These are phyloP conservation scores for Cuculus canorus DNA, from an alignment of 2,797 vertebrate genomes.

Conservation along the genomic window DNA sequence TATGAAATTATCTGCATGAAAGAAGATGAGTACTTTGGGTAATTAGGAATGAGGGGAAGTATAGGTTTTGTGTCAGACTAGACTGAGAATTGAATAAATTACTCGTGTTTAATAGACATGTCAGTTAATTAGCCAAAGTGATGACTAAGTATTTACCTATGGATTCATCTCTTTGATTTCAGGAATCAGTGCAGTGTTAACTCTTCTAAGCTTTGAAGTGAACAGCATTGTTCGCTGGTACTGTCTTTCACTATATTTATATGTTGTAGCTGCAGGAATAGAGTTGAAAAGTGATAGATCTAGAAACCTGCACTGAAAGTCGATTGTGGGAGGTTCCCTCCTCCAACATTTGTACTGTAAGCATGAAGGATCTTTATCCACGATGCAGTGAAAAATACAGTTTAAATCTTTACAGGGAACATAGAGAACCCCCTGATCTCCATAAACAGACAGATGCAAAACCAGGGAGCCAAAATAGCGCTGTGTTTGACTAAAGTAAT, in stretches of 20 bases:
- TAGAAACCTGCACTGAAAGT: neutral
- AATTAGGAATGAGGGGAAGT: slow-evolving; percentile 59
- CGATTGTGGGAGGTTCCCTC: neutral
- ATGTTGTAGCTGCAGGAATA: neutral
- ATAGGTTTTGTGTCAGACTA: slow-evolving; percentile 38
- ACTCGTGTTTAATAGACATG: slow-evolving; percentile 12
- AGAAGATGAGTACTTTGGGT: slow-evolving; percentile 51
- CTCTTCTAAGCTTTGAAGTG: slow-evolving; percentile 7
- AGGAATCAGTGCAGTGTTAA: neutral
- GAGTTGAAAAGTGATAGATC: neutral
- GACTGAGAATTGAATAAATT: slow-evolving; percentile 51
- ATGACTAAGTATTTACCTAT: slow-evolving; percentile 24
- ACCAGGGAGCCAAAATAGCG: neutral
- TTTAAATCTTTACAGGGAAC: neutral
- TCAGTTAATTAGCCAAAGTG: neutral
- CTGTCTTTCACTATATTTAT: neutral
- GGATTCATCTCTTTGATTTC: slow-evolving; percentile 27
- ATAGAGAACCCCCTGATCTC: neutral
- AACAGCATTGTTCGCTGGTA: neutral
- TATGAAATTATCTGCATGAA: slow-evolving; percentile 62
- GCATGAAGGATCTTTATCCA: neutral
- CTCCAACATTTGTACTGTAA: neutral
- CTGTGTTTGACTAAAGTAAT: neutral
- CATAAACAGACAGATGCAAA: neutral
- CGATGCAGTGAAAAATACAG: neutral